Conservation (phyloP, 1,140 invertebrate species). For the Panagrolaimus sp. region DNA sequence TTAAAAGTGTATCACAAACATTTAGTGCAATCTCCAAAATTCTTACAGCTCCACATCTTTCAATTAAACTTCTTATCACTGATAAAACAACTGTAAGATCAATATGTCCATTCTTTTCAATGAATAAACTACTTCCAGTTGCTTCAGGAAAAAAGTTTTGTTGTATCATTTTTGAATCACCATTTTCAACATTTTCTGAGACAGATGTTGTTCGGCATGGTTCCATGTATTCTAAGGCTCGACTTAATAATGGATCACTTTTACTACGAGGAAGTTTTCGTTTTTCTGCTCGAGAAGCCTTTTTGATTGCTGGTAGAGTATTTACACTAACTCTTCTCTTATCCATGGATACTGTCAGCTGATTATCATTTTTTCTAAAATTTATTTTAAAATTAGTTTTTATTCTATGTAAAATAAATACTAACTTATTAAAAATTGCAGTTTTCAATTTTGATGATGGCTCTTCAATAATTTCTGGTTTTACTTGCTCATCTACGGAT, state of each 20-base stretch:
- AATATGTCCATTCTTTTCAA: slow-evolving; percentile 86
- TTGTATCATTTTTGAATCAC: slow-evolving; percentile 45
- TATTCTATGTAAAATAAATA: background rate
- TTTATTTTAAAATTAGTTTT: background rate
- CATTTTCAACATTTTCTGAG: slow-evolving; percentile 15
- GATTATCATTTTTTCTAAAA: slow-evolving; percentile 6
- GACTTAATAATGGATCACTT: slow-evolving; percentile 36
- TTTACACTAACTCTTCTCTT: slow-evolving; percentile 43
- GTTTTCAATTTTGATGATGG: slow-evolving; percentile 6
- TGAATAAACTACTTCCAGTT: slow-evolving; percentile 81
- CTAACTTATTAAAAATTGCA: slow-evolving; percentile 15
- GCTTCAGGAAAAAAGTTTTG: slow-evolving; percentile 73
- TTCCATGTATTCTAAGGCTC: slow-evolving; percentile 21
- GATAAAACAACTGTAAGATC: slow-evolving; percentile 83
- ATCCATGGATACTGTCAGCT: background rate
- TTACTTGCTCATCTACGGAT: slow-evolving; percentile 3
- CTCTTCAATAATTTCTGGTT: slow-evolving; percentile 4
- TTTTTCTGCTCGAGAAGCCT: slow-evolving; percentile 14
- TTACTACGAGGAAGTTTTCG: slow-evolving; percentile 6
- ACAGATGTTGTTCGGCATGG: background rate
- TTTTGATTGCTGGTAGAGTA: slow-evolving; percentile 42
- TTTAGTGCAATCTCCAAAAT: slow-evolving; percentile 53
- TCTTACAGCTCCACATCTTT: slow-evolving; percentile 35
- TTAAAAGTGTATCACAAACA: slow-evolving; percentile 51
- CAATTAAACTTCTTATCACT: slow-evolving; percentile 54